Conservation (phyloP, 2,113 vertebrate genomes). For the Petroica traversi region DNA sequence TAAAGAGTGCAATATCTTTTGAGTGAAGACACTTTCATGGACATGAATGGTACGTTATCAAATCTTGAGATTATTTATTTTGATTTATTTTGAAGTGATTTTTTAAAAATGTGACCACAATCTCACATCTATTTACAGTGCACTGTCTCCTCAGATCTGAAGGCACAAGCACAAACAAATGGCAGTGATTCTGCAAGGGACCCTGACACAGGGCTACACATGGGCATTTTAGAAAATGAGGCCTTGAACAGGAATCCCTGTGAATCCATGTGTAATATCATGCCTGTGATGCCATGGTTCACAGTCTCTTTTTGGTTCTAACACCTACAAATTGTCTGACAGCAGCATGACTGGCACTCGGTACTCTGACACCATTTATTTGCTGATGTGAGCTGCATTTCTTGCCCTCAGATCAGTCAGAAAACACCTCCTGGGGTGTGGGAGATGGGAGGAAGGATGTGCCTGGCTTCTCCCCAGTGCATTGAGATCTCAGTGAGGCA, state of each 20-base stretch:
- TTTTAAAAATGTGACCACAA: background rate
- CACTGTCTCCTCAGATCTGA: background rate
- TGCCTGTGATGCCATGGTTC: background rate
- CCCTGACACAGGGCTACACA: background rate
- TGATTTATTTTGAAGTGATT: background rate
- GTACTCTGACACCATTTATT: background rate
- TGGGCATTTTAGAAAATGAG: background rate
- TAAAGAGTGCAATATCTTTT: background rate
- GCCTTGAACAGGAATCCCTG: background rate
- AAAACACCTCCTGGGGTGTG: background rate
- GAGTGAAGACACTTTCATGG: background rate
- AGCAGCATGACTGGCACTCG: background rate
- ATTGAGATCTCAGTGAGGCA: background rate
- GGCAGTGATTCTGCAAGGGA: background rate
- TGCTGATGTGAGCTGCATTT: background rate
- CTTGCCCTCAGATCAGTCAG: background rate
- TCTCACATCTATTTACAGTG: background rate
- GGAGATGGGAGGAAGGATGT: background rate
- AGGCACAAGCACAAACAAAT: fast-evolving
- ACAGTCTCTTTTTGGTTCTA: background rate
- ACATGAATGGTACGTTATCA: background rate
- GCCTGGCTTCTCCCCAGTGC: background rate
- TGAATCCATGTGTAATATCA: background rate
- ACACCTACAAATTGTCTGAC: background rate
- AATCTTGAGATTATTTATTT: background rate